These are phyloP conservation scores for Baccha elongata DNA, from an alignment of 2,888 invertebrate genomes.

Conservation along the genomic window DNA sequence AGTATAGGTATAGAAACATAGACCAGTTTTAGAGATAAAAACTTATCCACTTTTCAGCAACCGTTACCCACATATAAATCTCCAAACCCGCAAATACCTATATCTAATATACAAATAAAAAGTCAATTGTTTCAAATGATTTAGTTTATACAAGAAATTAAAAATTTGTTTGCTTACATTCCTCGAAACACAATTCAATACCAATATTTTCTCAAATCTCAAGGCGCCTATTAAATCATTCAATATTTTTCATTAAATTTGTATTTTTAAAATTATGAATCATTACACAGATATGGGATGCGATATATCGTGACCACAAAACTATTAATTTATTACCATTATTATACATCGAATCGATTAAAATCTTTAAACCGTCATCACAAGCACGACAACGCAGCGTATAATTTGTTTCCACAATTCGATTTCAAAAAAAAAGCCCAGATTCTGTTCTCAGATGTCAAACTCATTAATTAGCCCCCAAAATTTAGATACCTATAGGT, in stretches of 20 bases:
- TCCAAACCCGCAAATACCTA: no score
- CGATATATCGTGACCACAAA: conserved; percentile 61
- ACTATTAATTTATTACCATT: conserved; percentile 55
- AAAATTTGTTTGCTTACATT: no score
- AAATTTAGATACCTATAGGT: neutral
- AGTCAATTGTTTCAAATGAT: no score
- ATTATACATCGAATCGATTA: conserved; percentile 48
- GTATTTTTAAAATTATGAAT: conserved; percentile 27
- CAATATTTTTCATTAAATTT: neutral
- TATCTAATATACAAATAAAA: no score
- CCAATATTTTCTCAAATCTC: neutral
- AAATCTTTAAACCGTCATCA: conserved; percentile 40
- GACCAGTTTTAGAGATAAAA: no score
- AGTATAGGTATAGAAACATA: no score
- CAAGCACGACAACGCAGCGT: conserved; percentile 2
- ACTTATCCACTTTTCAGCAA: no score
- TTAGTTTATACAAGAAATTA: no score
- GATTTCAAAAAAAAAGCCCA: conserved; percentile 26
- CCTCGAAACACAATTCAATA: neutral
- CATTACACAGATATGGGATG: conserved; percentile 24
- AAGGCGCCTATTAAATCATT: neutral
- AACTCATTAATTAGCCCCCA: conserved; percentile 60
- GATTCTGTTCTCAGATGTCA: conserved; percentile 49
- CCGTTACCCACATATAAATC: no score
- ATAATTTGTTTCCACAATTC: conserved; percentile 15